Conservation (phyloP, 2,113 vertebrate genomes). For the Pantherophis guttatus region DNA sequence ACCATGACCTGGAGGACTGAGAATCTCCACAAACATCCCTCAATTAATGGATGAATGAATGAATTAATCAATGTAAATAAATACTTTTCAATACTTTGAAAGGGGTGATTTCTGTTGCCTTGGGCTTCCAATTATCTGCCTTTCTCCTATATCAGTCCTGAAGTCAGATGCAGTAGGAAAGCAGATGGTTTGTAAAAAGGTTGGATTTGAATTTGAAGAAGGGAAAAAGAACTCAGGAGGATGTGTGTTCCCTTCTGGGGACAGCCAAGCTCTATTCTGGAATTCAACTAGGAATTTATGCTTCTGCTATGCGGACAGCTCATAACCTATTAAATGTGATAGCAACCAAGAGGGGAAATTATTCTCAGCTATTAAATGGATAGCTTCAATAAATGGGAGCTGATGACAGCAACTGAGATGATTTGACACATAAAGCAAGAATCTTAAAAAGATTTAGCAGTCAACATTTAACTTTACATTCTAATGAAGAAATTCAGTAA, state of each 20-base stretch:
- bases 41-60: background rate
- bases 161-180: background rate
- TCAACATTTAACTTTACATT: conserved; percentile 25
- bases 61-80: no score
- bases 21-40: no score
- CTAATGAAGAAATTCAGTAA: conserved; percentile 30
- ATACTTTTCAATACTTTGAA: background rate
- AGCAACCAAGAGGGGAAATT: background rate
- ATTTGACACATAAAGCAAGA: conserved; percentile 21
- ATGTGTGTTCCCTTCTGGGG: background rate
- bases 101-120: background rate
- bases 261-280: background rate
- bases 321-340: background rate
- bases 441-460: conserved; percentile 44
- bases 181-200: background rate
- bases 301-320: background rate
- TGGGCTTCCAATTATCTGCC: background rate
- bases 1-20: no score
- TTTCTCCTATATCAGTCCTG: background rate
- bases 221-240: background rate
- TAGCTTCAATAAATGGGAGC: conserved; percentile 45
- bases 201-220: background rate
- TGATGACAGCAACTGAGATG: conserved; percentile 54
- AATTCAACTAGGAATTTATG: background rate
- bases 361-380: conserved; percentile 45